Conservation (phyloP, 1,140 invertebrate genomes). For the Hyphantria cunea region DNA sequence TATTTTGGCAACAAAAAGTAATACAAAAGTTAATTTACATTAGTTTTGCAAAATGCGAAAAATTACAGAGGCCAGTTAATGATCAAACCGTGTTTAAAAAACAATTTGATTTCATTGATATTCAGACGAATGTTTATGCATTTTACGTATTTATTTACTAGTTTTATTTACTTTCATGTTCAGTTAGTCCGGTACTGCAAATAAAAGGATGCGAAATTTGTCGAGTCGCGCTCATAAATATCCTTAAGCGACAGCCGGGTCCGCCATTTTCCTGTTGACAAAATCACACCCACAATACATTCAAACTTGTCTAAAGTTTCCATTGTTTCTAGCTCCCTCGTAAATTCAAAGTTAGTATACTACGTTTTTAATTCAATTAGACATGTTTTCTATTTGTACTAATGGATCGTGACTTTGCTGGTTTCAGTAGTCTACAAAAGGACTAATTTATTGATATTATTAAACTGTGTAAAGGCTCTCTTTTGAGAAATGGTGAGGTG, state of each 20-base stretch:
- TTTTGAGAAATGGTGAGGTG: too few relatives aligned
- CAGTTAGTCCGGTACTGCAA: constrained; percentile 58
- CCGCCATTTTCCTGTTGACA: constrained; percentile 79
- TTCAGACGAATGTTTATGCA: constrained; percentile 33
- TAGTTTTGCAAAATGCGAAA: too few relatives aligned
- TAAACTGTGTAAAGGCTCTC: too few relatives aligned
- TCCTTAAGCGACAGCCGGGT: constrained; percentile 63
- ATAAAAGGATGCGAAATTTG: constrained; percentile 75
- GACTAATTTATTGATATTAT: too few relatives aligned
- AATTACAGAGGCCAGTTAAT: too few relatives aligned
- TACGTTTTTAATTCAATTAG: constrained; percentile 52
- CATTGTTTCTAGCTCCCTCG: constrained; percentile 57
- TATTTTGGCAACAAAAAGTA: too few relatives aligned
- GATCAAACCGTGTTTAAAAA: too few relatives aligned
- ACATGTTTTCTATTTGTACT: constrained; percentile 21
- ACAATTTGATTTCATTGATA: constrained; percentile 17
- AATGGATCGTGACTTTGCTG: constrained; percentile 30
- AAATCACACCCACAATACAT: constrained; percentile 69
- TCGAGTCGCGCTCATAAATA: constrained; percentile 73
- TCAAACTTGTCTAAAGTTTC: constrained; percentile 70
- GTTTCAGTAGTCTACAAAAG: too few relatives aligned
- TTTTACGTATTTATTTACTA: constrained; percentile 50
- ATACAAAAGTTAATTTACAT: too few relatives aligned
- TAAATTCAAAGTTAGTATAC: constrained; percentile 47
- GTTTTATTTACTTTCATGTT: constrained; percentile 62